Percentiles rank a stretch among this genome's conserved stretches.
These are phyloP conservation scores for Tetragnatha montana DNA, from an alignment of 2,888 invertebrate species.

Conservation along the genomic window DNA sequence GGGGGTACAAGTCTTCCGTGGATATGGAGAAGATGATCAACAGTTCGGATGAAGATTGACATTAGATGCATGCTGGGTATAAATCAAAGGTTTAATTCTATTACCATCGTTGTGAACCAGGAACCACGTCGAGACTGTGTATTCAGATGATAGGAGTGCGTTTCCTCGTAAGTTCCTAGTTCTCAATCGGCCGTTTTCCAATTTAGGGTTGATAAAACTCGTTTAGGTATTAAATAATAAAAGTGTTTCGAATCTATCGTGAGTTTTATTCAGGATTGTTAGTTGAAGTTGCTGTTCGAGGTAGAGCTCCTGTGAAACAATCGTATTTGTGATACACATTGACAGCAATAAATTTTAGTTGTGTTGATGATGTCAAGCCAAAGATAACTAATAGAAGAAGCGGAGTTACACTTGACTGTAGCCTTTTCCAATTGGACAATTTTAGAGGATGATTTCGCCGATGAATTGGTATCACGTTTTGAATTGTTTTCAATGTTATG, in stretches of 20 bases:
- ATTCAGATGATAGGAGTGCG: constrained; percentile 12
- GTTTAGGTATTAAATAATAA: constrained; percentile 51
- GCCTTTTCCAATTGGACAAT: not conserved
- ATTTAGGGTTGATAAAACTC: constrained; percentile 31
- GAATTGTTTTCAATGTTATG: too few relatives aligned
- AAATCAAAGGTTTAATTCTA: constrained; percentile 17
- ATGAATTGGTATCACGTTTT: too few relatives aligned
- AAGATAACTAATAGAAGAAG: not conserved
- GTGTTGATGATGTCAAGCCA: not conserved
- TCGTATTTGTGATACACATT: constrained; percentile 54
- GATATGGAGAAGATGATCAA: constrained; percentile 70
- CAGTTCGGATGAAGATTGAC: constrained; percentile 71
- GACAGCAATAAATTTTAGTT: constrained; percentile 50
- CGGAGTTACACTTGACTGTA: not conserved
- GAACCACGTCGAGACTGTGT: constrained; percentile 24
- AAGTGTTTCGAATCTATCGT: constrained; percentile 38
- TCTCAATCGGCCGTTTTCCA: constrained; percentile 10
- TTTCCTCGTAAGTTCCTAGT: constrained; percentile 32
- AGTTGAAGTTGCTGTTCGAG: constrained; percentile 49
- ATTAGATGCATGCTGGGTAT: constrained; percentile 11
- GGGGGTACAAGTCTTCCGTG: constrained; percentile 60
- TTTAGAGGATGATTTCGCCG: too few relatives aligned
- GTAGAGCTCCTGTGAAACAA: constrained; percentile 55
- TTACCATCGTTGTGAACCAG: constrained; percentile 31
- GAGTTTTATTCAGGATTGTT: constrained; percentile 15